Evolutionary conservation across 2,113 vertebrate genomes (phyloP).

Genomic region (Noctilio leporinus): DNA sequence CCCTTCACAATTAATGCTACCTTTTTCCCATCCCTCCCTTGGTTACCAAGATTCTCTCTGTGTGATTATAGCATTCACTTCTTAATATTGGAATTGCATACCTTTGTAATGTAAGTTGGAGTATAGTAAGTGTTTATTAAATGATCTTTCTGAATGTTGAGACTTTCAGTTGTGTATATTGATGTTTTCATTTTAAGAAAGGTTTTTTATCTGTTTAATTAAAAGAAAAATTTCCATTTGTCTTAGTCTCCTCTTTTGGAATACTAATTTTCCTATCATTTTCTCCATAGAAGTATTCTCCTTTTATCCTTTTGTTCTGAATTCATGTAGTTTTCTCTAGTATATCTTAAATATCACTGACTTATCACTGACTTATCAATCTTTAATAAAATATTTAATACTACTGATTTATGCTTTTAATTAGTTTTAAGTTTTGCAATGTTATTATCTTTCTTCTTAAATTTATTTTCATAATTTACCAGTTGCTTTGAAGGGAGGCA

Average conservation of each 20-base stretch:
- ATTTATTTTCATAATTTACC: not conserved
- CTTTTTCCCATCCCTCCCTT: not conserved
- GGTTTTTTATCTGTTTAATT: not conserved
- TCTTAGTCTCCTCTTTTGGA: not conserved
- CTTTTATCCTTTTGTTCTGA: not conserved
- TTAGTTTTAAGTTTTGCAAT: not conserved
- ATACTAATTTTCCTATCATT: not conserved
- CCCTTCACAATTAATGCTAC: not conserved
- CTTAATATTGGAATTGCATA: conserved; percentile 1
- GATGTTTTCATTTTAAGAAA: conserved; percentile 24
- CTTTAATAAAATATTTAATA: not conserved
- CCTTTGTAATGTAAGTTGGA: not conserved
- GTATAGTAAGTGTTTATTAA: conserved; percentile 10
- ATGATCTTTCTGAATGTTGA: not conserved
- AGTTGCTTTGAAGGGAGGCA: not conserved
- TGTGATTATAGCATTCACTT: not conserved
- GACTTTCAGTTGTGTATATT: not conserved
- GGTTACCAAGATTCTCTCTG: not conserved
- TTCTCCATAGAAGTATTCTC: not conserved
- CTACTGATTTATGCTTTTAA: not conserved
- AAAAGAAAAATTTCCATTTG: not conserved
- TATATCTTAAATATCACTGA: not conserved
- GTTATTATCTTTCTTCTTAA: not conserved
- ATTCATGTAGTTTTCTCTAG: not conserved
- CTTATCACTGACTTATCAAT: not conserved